Conservation (phyloP, 2,797 vertebrate genomes). For the Adelosebastes latens region DNA sequence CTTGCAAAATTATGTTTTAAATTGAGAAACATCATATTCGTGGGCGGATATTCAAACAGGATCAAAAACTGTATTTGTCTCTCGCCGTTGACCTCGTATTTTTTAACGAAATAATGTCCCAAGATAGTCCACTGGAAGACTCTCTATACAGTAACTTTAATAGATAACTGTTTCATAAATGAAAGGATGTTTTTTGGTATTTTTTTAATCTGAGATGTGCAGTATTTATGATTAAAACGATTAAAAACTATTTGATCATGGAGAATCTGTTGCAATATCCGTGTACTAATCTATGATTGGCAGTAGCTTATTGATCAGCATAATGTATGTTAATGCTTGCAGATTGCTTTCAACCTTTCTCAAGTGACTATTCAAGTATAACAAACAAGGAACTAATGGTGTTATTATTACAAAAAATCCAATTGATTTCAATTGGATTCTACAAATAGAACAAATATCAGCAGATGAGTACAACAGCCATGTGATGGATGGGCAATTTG, state of each 20-base stretch:
- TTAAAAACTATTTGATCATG: background rate
- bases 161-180: background rate
- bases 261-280: background rate
- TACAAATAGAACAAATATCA: background rate
- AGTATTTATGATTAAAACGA: background rate
- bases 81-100: fast-evolving
- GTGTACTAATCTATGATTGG: background rate
- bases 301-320: background rate
- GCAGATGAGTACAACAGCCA: background rate
- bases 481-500: background rate
- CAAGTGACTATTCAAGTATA: background rate
- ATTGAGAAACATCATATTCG: too few relatives aligned
- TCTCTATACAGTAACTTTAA: background rate
- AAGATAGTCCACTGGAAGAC: too few relatives aligned
- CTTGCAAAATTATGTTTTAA: too few relatives aligned
- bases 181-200: background rate
- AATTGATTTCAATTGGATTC: background rate
- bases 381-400: background rate
- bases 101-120: too few relatives aligned
- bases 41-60: too few relatives aligned
- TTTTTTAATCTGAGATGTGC: background rate
- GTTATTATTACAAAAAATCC: background rate
- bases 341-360: background rate
- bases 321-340: background rate
- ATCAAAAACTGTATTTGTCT: fast-evolving